Evolutionary conservation across 2,797 vertebrate species (phyloP).

Genomic region (Dipus sagitta): DNA sequence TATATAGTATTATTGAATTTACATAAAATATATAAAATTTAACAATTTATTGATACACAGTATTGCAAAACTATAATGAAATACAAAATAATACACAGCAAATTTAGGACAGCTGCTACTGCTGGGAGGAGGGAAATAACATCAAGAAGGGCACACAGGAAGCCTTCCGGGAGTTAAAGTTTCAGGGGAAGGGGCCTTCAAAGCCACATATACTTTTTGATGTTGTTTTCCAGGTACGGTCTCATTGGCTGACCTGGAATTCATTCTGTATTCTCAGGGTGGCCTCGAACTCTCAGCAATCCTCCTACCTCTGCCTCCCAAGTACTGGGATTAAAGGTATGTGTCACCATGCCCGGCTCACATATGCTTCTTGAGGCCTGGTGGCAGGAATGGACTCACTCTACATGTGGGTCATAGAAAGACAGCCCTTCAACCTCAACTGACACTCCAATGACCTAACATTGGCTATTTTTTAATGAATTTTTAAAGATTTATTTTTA

Average conservation of each 20-base stretch:
- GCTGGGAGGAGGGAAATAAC: background rate
- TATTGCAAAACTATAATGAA: conserved; percentile 53
- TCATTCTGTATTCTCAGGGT: too few species aligned
- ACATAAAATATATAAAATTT: conserved; percentile 14
- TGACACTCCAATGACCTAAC: conserved; percentile 55
- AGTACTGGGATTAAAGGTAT: too few species aligned
- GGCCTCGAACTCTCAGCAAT: too few species aligned
- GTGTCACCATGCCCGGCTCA: too few species aligned
- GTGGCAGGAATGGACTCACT: background rate
- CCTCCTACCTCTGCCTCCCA: too few species aligned
- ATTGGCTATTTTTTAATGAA: conserved; percentile 28
- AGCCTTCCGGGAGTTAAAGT: too few species aligned
- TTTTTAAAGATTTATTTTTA: too few species aligned
- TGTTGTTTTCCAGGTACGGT: too few species aligned
- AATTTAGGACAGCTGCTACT: conserved; percentile 30
- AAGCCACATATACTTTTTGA: background rate
- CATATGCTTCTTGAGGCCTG: background rate
- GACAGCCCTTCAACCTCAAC: conserved; percentile 63
- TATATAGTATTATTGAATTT: background rate
- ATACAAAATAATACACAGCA: conserved; percentile 47
- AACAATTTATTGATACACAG: background rate
- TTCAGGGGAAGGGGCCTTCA: conserved; percentile 32
- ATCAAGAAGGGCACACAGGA: background rate
- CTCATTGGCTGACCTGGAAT: too few species aligned
- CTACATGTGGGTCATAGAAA: background rate